These are phyloP conservation scores for Brachionus plicatilis DNA, from an alignment of 1,140 invertebrate genomes.

Conservation along the genomic window DNA sequence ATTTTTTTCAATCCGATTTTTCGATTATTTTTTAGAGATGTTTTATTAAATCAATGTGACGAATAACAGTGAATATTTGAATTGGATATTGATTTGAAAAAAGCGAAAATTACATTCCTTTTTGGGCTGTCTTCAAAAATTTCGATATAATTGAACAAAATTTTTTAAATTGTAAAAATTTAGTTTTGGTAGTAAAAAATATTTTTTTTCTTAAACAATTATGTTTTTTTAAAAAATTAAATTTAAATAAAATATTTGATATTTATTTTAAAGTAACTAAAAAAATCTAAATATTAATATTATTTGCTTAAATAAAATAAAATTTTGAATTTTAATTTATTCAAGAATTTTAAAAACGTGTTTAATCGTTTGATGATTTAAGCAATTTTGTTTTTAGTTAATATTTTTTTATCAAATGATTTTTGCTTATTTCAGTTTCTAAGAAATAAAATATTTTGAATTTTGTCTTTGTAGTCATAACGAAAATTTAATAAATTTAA, in stretches of 20 bases:
- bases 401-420: too few relatives aligned
- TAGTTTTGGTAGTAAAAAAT: neutral
- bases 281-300: too few relatives aligned
- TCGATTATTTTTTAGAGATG: neutral
- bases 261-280: too few relatives aligned
- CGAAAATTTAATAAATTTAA: too few relatives aligned
- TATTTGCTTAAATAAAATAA: too few relatives aligned
- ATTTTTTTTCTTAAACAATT: neutral
- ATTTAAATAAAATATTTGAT: neutral
- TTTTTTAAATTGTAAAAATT: neutral
- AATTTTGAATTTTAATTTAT: too few relatives aligned
- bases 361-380: too few relatives aligned
- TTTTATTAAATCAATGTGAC: neutral
- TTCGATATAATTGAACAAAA: neutral
- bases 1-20: neutral
- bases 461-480: too few relatives aligned
- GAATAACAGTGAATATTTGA: neutral
- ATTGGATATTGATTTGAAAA: neutral
- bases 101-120: neutral
- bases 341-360: too few relatives aligned
- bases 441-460: too few relatives aligned
- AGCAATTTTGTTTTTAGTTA: too few relatives aligned
- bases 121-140: neutral
- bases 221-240: neutral
- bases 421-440: too few relatives aligned